phyloP scores from a whole-genome alignment of 1,140 invertebrate genomes.

The Dendroctonus valens region DNA sequence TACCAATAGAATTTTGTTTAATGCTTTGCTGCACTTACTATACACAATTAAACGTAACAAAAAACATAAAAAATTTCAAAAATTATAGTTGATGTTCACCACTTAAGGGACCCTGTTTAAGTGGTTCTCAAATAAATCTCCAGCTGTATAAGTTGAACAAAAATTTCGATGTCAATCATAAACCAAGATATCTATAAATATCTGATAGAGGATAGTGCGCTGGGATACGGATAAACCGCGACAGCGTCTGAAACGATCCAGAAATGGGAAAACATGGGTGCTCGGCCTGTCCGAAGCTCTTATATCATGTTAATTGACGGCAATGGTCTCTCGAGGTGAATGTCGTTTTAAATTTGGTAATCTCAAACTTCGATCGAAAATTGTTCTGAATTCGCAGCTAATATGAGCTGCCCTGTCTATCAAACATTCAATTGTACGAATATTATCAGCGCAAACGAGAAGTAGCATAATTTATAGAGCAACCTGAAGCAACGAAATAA shows the following conservation, averaged over 20 bases:
- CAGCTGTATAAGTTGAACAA: too few relatives aligned
- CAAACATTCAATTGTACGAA: too few relatives aligned
- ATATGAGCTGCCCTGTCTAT: too few relatives aligned
- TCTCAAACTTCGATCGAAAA: background rate
- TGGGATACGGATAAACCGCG: conserved; percentile 20
- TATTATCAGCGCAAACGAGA: background rate
- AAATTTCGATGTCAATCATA: conserved; percentile 13
- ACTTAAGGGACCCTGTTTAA: too few relatives aligned
- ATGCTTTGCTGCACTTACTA: too few relatives aligned
- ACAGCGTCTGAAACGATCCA: conserved; percentile 29
- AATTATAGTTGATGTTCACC: too few relatives aligned
- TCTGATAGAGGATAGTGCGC: conserved; percentile 15
- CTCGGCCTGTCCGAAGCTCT: conserved; percentile 15
- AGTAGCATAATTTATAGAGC: conserved; percentile 2
- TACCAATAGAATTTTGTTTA: too few relatives aligned
- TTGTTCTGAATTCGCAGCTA: background rate
- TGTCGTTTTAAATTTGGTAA: conserved; percentile 18
- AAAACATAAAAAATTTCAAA: too few relatives aligned
- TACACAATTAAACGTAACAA: too few relatives aligned
- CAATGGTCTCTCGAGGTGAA: conserved; percentile 14
- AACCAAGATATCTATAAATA: conserved; percentile 22
- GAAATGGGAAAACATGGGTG: conserved; percentile 28
- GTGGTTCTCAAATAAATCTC: too few relatives aligned
- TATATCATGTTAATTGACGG: conserved; percentile 28
- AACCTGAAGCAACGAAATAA: conserved; percentile 16